A percentile compares a stretch with the other conserved stretches of the same genome.
Conservation (phyloP, 92 coral and sea anemone genomes). For the Chrysogorgia sp. region DNA sequence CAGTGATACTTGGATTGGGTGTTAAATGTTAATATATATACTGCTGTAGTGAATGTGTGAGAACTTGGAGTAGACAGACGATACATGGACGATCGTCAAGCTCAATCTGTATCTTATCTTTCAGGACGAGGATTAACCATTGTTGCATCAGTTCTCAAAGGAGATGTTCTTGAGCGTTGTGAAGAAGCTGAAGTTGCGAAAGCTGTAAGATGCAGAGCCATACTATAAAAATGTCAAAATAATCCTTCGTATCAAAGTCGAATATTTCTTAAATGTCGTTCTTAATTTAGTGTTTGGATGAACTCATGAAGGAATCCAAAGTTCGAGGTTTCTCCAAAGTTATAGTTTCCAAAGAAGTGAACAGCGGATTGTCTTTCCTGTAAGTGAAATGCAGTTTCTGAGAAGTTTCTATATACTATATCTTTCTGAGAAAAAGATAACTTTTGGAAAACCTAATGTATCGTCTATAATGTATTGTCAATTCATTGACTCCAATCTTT, state of each 20-base stretch:
- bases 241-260: not conserved
- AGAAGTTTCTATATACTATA: too few relatives aligned
- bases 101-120: not conserved
- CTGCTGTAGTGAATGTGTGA: too few relatives aligned
- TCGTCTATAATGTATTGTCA: too few relatives aligned
- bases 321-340: conserved; percentile 89
- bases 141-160: conserved; percentile 90
- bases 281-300: conserved; percentile 59
- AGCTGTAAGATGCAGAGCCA: conserved; percentile 58
- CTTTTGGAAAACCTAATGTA: too few relatives aligned
- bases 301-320: conserved; percentile 81
- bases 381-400: conserved; percentile 46
- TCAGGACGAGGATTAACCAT: conserved; percentile 91
- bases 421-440: too few relatives aligned
- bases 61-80: not conserved
- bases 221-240: not conserved
- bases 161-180: conserved; percentile 68
- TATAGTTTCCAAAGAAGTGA: conserved; percentile 71
- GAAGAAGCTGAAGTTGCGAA: conserved; percentile 87
- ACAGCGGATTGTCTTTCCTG: conserved; percentile 90
- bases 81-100: not conserved
- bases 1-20: too few relatives aligned
- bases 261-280: not conserved
- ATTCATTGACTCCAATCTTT: too few relatives aligned
- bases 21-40: too few relatives aligned